Evolutionary conservation across 2,113 vertebrate species (phyloP), one percentile per base, ranked within the genome.

Genomic region (Peromyscus leucopus): DNA sequence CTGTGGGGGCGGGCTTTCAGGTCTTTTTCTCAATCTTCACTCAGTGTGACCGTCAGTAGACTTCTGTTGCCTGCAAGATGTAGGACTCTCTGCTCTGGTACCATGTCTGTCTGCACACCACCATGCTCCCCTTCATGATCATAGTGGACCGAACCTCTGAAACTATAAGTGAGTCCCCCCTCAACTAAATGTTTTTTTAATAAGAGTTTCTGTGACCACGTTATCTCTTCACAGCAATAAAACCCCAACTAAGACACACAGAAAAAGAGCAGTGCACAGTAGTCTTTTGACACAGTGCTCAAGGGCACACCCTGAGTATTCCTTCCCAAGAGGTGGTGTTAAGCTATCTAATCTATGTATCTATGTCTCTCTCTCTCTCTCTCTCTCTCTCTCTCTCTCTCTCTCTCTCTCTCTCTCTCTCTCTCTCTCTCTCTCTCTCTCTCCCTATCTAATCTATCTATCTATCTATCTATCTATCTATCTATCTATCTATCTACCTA

Each of bases 291-390:
- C 63, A 83, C 1, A 7, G 39, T 88, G 6, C 59, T 46, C 0
- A n/a, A 9, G 24, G 1, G 4, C 46, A 17, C 8, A 6, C 11
- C 24, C 10, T 10, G 5, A 3, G 0, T 67, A 22, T 22, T 6
- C 19, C 19, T 61, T 22, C 21, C 22, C 21, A 61, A 61, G 19
- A 61, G 59, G 59, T 61, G 65, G 5, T 67, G 28, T 63, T 26
- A 8, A 63, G 1, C 61, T n/a, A 13, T 67, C 65, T 59, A 17
- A 28, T 69, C 2, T 33, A 22, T 69, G 46, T 46, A 46, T 46
- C 46, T n/a, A n/a, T n/a, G n/a, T 3, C 28, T 33, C 10, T 69
- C 67, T 69, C 3, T 69, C 31, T n/a, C 11, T 42, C 42, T 42
- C 42, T 42, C 42, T 42, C 42, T 42, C 42, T 42, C 42, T 69